Evolutionary conservation across 2,113 vertebrate genomes (phyloP).

Genomic region (Lathamus discolor): DNA sequence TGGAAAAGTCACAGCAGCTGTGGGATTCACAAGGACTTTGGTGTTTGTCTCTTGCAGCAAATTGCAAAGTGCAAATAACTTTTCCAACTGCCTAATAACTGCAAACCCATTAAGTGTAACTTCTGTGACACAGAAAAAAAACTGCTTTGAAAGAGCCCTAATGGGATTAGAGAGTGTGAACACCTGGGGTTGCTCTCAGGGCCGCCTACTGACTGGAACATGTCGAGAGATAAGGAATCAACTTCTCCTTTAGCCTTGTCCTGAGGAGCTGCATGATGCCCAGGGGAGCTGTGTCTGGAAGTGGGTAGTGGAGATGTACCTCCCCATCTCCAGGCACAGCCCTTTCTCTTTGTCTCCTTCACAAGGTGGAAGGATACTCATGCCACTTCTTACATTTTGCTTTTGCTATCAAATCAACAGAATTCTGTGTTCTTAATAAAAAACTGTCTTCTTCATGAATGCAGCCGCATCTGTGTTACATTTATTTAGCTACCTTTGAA

Average conservation of each 20-base stretch:
- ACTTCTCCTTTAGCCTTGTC: background rate
- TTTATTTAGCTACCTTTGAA: background rate
- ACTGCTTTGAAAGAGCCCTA: conserved; percentile 47
- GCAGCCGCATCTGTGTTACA: background rate
- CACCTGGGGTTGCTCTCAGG: conserved; percentile 57
- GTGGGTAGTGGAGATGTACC: background rate
- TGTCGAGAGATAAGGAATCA: background rate
- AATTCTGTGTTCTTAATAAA: background rate
- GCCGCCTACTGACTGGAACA: background rate
- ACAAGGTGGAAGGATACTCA: background rate
- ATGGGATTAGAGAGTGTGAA: conserved; percentile 58
- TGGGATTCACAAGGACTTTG: conserved; percentile 51
- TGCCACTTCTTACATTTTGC: background rate
- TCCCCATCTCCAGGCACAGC: background rate
- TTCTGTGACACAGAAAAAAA: conserved; percentile 58
- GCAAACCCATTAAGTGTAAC: conserved; percentile 67
- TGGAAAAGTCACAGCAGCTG: conserved; percentile 68
- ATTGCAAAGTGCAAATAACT: conserved; percentile 42
- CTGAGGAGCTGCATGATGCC: background rate
- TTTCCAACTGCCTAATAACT: conserved; percentile 51
- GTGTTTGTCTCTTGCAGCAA: conserved; percentile 40
- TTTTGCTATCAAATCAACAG: conserved; percentile 17
- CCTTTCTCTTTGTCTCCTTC: background rate
- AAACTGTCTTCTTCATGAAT: background rate
- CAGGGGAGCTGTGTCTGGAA: background rate